Conservation (phyloP, 1,140 invertebrate genomes). For the Triops cancriformis region DNA sequence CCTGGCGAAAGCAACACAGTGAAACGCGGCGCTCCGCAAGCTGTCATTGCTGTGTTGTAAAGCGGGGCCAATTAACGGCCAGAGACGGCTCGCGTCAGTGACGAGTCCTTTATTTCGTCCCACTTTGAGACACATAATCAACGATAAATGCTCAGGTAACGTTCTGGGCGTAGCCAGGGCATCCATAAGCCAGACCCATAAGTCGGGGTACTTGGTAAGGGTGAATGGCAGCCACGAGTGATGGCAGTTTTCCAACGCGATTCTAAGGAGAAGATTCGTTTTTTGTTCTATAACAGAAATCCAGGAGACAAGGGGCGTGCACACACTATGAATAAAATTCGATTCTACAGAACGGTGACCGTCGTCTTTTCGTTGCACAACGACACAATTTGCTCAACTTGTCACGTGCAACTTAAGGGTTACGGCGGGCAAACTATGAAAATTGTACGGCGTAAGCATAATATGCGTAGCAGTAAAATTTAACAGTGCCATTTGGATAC, state of each 20-base stretch:
- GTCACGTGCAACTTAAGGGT: too few species aligned
- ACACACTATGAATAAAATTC: too few species aligned
- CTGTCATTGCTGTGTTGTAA: constrained; percentile 24
- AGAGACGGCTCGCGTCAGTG: not conserved
- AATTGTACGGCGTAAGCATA: too few species aligned
- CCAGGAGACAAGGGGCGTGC: not conserved
- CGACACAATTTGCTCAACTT: too few species aligned
- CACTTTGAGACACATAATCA: constrained; percentile 16
- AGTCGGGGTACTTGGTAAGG: not conserved
- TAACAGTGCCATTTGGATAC: too few species aligned
- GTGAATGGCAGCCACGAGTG: constrained; percentile 23
- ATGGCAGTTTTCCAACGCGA: not conserved
- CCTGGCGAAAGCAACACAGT: constrained; percentile 14
- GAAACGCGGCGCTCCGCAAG: constrained; percentile 20
- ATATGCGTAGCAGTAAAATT: too few species aligned
- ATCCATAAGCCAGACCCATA: not conserved
- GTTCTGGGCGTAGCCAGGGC: not conserved
- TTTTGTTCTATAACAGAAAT: not conserved
- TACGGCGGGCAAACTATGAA: too few species aligned
- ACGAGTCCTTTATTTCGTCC: not conserved
- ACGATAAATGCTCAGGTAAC: constrained; percentile 7
- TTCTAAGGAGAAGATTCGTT: not conserved
- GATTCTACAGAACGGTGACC: too few species aligned
- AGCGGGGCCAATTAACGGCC: not conserved
- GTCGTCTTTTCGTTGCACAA: too few species aligned